Evolutionary conservation across 1,140 invertebrate species (phyloP), one percentile per base, ranked within the genome.

Genomic region (Drosophila orosa): DNA sequence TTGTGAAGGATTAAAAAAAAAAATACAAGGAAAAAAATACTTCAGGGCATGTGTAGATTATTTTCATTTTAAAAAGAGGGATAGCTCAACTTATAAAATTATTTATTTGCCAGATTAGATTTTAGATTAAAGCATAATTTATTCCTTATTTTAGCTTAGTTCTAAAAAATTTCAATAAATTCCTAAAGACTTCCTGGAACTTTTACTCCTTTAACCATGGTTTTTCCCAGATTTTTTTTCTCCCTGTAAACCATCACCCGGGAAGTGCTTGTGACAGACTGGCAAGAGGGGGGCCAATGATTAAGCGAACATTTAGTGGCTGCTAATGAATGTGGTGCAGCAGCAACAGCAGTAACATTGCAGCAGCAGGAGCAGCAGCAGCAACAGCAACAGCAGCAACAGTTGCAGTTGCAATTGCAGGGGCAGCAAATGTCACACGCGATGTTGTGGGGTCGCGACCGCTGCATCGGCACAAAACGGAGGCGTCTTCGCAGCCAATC

Each of bases 271-370:
- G 61, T 78, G 66, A 80, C 78, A 69, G 37, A 73, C 19, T 54
- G 58, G 39, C 61, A 25, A 56, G 52, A 56, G 29, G 69, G 74
- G 74, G 62, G 58, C 47, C 47, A 73, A 77, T 87, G 84, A 87
- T 89, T 78, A 84, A 87, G 65, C 61, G 84, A 89, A 89, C 84
- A 89, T 87, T 87, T 87, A 87, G 87, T 74, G 83, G 76, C 84
- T 87, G 84, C 84, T 87, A 87, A 87, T 87, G 84, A 87, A 87
- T 87, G 80, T 90, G 84, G 84, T 87, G 84, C 84, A 87, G 66
- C 63, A 66, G 57, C 58, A 62, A 37, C 50, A 42, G 42, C 67
- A 55, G 40, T 37, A 50, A n/a, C n/a, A n/a, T n/a, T n/a, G 65
- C 73, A 81, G 62, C 37, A 42, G 75, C 63, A 40, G 29, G 54